These are phyloP conservation scores for Neodiprion lecontei DNA, from an alignment of 1,140 invertebrate genomes.

Conservation along the genomic window DNA sequence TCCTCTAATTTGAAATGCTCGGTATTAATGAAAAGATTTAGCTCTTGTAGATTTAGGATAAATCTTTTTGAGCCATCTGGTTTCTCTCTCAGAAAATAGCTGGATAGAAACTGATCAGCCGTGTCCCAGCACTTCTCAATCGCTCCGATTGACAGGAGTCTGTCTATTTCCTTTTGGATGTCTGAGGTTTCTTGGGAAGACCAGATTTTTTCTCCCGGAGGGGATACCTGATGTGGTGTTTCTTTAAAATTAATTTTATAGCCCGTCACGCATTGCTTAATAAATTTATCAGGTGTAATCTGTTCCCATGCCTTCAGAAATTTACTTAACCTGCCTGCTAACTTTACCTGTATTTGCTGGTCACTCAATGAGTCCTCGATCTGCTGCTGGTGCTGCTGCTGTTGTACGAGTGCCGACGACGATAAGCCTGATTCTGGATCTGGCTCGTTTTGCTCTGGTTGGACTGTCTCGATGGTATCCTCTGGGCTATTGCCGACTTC, in stretches of 20 bases:
- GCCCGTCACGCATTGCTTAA: constrained; percentile 2
- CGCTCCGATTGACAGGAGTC: constrained; percentile 25
- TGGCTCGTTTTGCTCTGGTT: too few relatives aligned
- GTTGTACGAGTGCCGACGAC: too few relatives aligned
- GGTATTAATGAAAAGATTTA: constrained; percentile 26
- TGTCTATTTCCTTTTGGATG: constrained; percentile 15
- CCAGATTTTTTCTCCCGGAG: constrained; percentile 16
- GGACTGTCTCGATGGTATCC: too few relatives aligned
- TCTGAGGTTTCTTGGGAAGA: too few relatives aligned
- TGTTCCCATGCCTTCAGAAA: too few relatives aligned
- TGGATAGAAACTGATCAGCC: constrained; percentile 31
- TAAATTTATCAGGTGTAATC: too few relatives aligned
- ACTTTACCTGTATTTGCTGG: too few relatives aligned
- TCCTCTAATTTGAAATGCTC: constrained; percentile 32
- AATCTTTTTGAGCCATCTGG: constrained; percentile 47
- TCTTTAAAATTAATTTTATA: constrained; percentile 26
- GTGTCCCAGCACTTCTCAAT: constrained; percentile 24
- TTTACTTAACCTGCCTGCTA: too few relatives aligned
- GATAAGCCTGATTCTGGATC: too few relatives aligned
- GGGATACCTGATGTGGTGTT: constrained; percentile 15
- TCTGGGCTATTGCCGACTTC: constrained; percentile 7
- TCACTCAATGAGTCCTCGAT: too few relatives aligned
- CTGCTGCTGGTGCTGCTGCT: too few relatives aligned
- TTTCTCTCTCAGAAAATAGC: constrained; percentile 40
- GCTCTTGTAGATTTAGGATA: constrained; percentile 33